Conservation (phyloP, 1,140 invertebrate species). For the Chironomus striatipennis region DNA sequence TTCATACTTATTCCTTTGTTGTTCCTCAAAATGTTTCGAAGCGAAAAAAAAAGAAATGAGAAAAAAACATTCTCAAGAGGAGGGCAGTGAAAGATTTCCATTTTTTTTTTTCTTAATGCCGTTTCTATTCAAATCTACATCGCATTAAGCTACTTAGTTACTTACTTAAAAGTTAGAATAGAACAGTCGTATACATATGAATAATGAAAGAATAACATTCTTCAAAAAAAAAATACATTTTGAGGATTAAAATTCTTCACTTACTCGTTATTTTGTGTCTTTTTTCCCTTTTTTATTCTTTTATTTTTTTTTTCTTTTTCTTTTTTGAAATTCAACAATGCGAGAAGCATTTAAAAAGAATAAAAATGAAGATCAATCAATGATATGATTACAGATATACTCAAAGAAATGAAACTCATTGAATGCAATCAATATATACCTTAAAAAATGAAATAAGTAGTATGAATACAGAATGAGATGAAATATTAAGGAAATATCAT, state of each 20-base stretch:
- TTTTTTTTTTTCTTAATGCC: no score
- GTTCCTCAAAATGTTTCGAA: no score
- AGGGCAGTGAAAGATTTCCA: no score
- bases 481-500: no score
- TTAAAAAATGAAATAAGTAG: no score
- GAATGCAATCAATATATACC: no score
- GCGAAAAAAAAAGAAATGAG: no score
- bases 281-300: not conserved
- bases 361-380: slow-evolving; percentile 7
- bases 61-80: no score
- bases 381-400: not conserved
- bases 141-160: not conserved
- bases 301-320: not conserved
- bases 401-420: no score
- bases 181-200: not conserved
- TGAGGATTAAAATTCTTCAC: slow-evolving; percentile 13
- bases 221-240: not conserved
- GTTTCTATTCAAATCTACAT: no score
- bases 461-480: no score
- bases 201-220: slow-evolving; percentile 9
- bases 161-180: not conserved
- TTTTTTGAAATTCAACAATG: not conserved
- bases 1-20: no score
- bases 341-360: not conserved
- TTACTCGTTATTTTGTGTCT: not conserved